Evolutionary conservation across 2,113 vertebrate genomes (phyloP), one percentile per base, ranked within the genome.

Genomic region (Heteronetta atricapilla): DNA sequence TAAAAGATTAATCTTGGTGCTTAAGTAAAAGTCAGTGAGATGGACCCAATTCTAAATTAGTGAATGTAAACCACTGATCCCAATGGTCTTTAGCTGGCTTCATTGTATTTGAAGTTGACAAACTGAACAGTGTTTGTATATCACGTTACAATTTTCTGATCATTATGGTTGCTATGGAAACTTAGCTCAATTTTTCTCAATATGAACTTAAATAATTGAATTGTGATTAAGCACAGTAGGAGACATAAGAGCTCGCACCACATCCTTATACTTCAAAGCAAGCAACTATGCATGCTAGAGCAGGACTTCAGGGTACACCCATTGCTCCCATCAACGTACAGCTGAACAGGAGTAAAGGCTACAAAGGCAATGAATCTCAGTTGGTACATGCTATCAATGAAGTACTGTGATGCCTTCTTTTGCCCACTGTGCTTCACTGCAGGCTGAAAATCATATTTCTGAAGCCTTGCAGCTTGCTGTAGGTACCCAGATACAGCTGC

Each of bases 91-190:
- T 81, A 67, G 23, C 46, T 63, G 50, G 15, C 36, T 86, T 63
- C n/a, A 34, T 60, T 5, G 2, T n/a, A 48, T 88, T 90, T 83
- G 70, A 78, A 70, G 40, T 77, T 88, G 59, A 48, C 52, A 86
- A 86, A 81, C 34, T 0, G 1, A 87, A 44, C 23, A 31, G 31
- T 63, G n/a, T 91, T 95, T 91, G 40, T 89, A 55, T 53, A 81
- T 28, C 28, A 74, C 55, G 15, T 67, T 78, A 78, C 40, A 82
- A 34, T 74, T 50, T 74, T 86, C 76, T 90, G 92, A 94, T 96
- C 88, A 42, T 82, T 93, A 82, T 46, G 50, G 91, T 91, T 94
- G 67, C 94, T 80, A 91, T 82, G 66, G 94, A 85, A 95, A 94
- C 89, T 73, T 72, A 91, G 40, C 40, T 80, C 67, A 69, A 80